Percentiles rank a stretch among this genome's conserved stretches.
These are phyloP conservation scores for Enteromius afrohamiltoni DNA, from an alignment of 2,797 vertebrate species.

Conservation along the genomic window DNA sequence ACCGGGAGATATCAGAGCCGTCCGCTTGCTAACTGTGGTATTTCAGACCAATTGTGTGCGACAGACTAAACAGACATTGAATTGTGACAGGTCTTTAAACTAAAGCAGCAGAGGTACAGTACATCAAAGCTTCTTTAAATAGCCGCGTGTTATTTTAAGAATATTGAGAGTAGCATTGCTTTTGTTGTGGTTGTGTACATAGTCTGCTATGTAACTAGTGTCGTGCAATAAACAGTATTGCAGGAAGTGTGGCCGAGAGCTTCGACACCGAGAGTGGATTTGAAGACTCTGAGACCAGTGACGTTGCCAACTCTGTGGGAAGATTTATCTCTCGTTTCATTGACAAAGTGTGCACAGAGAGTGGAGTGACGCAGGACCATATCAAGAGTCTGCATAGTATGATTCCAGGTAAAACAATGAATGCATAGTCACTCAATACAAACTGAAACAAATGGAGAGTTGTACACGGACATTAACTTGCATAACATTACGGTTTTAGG, in stretches of 20 bases:
- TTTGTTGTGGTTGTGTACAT: background rate
- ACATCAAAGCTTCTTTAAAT: slow-evolving; percentile 16
- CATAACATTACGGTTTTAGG: background rate
- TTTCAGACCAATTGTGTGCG: slow-evolving; percentile 3
- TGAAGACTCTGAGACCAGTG: slow-evolving; percentile 94
- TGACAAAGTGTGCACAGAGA: slow-evolving; percentile 98
- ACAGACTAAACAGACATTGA: slow-evolving; percentile 22
- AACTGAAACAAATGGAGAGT: background rate
- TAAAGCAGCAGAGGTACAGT: background rate
- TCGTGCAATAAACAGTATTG: slow-evolving; percentile 81
- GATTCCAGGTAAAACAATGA: slow-evolving; percentile 88
- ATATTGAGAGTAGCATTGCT: background rate
- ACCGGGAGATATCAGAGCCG: slow-evolving; percentile 39
- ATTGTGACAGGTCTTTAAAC: background rate
- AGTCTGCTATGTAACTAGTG: background rate
- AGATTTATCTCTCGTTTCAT: slow-evolving; percentile 95
- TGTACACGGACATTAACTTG: background rate
- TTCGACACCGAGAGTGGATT: slow-evolving; percentile 98
- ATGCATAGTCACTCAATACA: background rate
- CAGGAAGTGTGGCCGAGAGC: slow-evolving; percentile 97
- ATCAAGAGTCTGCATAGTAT: slow-evolving; percentile 98
- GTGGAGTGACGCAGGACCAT: slow-evolving; percentile 96
- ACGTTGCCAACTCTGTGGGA: slow-evolving; percentile 91
- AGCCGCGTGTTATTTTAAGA: slow-evolving; percentile 12
- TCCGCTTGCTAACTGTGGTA: slow-evolving; percentile 20